Conservation (phyloP, 2,797 vertebrate genomes). For the Luscinia luscinia region DNA sequence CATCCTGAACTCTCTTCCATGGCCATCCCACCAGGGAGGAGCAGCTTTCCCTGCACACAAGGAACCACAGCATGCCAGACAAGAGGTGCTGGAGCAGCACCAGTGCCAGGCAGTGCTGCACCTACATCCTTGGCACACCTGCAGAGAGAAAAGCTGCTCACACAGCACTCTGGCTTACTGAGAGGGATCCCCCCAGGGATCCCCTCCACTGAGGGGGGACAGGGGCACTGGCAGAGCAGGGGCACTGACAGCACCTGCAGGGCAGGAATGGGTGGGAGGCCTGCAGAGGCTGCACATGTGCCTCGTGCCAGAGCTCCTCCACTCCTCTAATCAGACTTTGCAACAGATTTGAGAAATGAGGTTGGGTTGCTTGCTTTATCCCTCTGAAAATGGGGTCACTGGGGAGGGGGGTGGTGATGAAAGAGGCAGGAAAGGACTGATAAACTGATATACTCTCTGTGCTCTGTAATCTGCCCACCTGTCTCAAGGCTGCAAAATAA, state of each 20-base stretch:
- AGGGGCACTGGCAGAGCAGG: not conserved
- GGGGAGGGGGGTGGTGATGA: not conserved
- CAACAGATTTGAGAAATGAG: conserved; percentile 41
- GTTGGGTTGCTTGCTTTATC: conserved; percentile 32
- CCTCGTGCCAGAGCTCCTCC: not conserved
- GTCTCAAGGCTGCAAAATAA: conserved; percentile 27
- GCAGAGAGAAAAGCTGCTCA: not conserved
- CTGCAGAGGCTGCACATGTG: rapidly evolving
- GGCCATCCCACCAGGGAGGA: not conserved
- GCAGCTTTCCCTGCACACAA: not conserved
- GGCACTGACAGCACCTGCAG: not conserved
- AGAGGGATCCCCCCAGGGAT: not conserved
- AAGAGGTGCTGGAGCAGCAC: not conserved
- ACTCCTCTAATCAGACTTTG: not conserved
- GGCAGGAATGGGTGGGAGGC: not conserved
- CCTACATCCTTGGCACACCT: rapidly evolving
- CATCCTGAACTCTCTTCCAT: not conserved
- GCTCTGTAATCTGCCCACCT: conserved; percentile 44
- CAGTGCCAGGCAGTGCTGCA: too few species aligned
- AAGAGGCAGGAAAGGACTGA: not conserved
- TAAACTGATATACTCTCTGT: not conserved
- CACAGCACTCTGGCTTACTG: rapidly evolving
- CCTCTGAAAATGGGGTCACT: conserved; percentile 50
- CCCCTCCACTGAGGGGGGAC: too few species aligned
- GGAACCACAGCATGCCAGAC: not conserved